Conservation (phyloP, 2,797 vertebrate genomes). For the Alfaro cultratus region DNA sequence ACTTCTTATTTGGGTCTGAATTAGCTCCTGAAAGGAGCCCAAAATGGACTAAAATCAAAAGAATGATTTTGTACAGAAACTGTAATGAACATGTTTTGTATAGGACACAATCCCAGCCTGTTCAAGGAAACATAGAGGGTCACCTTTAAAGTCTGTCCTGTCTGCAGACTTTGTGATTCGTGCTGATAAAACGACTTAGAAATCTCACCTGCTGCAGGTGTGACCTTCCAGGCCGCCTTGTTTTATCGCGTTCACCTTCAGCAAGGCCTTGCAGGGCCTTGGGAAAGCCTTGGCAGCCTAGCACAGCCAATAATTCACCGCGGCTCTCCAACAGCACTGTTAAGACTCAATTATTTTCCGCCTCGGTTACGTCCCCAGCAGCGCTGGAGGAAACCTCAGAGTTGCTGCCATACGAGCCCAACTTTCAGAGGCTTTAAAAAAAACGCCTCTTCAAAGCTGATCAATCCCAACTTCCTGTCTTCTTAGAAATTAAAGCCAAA, state of each 20-base stretch:
- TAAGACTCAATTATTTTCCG: constrained; percentile 65
- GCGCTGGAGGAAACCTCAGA: constrained; percentile 25
- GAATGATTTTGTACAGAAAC: too few relatives aligned
- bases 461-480: constrained; percentile 46
- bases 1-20: too few relatives aligned
- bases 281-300: constrained; percentile 65
- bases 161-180: constrained; percentile 33
- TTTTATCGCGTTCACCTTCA: constrained; percentile 72
- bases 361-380: constrained; percentile 47
- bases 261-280: constrained; percentile 57
- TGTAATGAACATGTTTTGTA: too few relatives aligned
- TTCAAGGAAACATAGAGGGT: not conserved
- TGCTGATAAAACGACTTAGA: constrained; percentile 28
- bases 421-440: constrained; percentile 31
- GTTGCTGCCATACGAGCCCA: constrained; percentile 34
- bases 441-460: constrained; percentile 38
- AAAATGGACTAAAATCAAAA: too few relatives aligned
- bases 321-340: constrained; percentile 34
- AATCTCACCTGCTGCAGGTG: constrained; percentile 54
- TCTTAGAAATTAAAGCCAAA: constrained; percentile 47
- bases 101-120: not conserved
- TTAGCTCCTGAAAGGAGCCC: too few relatives aligned
- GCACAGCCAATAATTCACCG: constrained; percentile 66
- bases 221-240: constrained; percentile 58
- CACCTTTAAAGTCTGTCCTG: not conserved